Conservation (phyloP, 1,140 invertebrate genomes). For the Danaus plexippus region DNA sequence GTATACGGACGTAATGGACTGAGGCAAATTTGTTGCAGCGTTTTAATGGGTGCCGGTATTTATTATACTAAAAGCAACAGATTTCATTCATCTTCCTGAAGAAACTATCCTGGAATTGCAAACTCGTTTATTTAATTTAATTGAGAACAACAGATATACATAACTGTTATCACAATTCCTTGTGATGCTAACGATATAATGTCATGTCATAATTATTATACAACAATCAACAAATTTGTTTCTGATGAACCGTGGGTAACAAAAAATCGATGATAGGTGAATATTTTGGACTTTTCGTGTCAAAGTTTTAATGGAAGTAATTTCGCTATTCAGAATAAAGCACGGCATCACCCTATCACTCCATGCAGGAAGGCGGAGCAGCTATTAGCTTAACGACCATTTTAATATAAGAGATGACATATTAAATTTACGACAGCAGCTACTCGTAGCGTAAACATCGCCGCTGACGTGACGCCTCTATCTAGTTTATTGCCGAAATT, state of each 20-base stretch:
- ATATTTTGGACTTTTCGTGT: no score
- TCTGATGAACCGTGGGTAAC: no score
- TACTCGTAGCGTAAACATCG: conserved; percentile 52
- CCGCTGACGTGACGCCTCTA: conserved; percentile 55
- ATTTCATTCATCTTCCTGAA: conserved; percentile 13
- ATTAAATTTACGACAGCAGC: conserved; percentile 68
- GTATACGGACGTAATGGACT: conserved; percentile 63
- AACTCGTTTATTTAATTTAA: conserved; percentile 1
- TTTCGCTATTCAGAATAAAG: conserved; percentile 34
- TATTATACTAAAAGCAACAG: conserved; percentile 47
- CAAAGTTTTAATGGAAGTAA: conserved; percentile 5
- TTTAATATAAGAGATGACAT: conserved; percentile 69
- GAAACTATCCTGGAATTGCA: conserved; percentile 15
- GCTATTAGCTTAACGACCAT: conserved; percentile 69
- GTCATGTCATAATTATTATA: no score
- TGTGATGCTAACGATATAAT: no score
- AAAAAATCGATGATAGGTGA: no score
- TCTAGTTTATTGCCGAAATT: conserved; percentile 66
- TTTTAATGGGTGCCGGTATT: conserved; percentile 53
- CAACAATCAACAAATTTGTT: no score
- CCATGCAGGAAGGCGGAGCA: conserved; percentile 45
- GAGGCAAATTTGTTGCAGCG: conserved; percentile 58
- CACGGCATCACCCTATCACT: conserved; percentile 49
- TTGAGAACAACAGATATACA: neutral
- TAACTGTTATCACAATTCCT: no score